Percentiles rank a stretch among this genome's conserved stretches.
phyloP scores from a whole-genome alignment of 2,888 invertebrate genomes.

The Tetragnatha montana region DNA sequence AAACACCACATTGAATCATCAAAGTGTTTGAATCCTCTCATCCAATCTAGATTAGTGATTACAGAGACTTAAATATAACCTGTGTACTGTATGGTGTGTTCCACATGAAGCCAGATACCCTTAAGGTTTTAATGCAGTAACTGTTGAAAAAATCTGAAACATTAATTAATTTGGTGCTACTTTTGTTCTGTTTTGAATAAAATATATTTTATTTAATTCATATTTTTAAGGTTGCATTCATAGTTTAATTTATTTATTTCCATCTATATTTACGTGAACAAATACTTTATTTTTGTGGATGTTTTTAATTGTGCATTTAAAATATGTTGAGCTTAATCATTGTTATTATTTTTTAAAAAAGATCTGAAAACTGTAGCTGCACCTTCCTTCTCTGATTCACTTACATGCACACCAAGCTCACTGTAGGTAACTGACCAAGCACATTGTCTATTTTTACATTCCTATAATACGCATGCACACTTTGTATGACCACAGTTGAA shows the following conservation, averaged over 20 bases:
- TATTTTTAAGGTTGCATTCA: neutral
- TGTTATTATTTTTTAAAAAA: conserved; percentile 10
- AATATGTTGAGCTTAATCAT: conserved; percentile 1
- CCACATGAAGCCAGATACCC: too few species aligned
- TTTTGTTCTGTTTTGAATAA: conserved; percentile 3
- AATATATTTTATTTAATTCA: neutral
- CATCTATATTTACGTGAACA: neutral
- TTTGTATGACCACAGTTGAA: conserved; percentile 55
- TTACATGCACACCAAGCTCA: conserved; percentile 34
- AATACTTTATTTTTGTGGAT: neutral
- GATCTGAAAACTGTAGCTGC: neutral
- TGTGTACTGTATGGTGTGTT: conserved; percentile 43
- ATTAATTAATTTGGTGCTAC: conserved; percentile 30
- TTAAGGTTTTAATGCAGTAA: too few species aligned
- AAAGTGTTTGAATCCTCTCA: conserved; percentile 38
- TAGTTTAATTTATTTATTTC: neutral
- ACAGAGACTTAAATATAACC: conserved; percentile 39
- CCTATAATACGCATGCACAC: conserved; percentile 51
- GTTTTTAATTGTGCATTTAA: neutral
- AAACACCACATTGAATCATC: conserved; percentile 41
- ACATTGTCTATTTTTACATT: conserved; percentile 69
- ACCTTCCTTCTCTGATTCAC: neutral
- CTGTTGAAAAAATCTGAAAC: neutral
- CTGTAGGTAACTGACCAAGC: conserved; percentile 63
- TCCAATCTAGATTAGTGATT: conserved; percentile 23